A percentile compares a stretch with the other conserved stretches of the same genome.
Evolutionary conservation across 1,140 invertebrate genomes (phyloP).

Genomic region (Drosophila varians): DNA sequence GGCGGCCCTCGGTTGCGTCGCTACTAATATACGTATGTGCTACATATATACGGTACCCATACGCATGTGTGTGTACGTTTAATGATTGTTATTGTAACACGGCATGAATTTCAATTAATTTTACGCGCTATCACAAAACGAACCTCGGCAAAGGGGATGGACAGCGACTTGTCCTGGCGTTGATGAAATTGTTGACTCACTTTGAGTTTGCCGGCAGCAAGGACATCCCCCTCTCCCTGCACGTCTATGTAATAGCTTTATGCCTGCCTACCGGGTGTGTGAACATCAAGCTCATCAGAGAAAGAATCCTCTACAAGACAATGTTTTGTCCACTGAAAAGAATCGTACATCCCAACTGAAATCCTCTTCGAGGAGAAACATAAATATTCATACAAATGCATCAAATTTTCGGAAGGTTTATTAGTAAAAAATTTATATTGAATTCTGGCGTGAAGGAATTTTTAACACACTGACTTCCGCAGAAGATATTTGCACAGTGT

Average conservation of each 20-base stretch:
- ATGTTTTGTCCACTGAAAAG: background rate
- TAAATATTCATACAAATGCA: no score
- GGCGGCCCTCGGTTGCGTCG: conserved; percentile 44
- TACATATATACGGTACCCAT: background rate
- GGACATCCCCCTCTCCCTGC: conserved; percentile 54
- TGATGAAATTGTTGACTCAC: conserved; percentile 81
- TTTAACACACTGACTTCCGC: no score
- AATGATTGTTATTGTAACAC: conserved; percentile 81
- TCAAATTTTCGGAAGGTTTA: no score
- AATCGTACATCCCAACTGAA: no score
- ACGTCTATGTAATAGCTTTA: conserved; percentile 74
- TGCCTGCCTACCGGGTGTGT: conserved; percentile 81
- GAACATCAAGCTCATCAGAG: conserved; percentile 79
- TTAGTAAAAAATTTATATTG: no score
- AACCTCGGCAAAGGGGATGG: conserved; percentile 10
- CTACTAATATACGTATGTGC: conserved; percentile 11
- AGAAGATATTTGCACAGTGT: background rate
- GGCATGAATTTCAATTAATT: conserved; percentile 82
- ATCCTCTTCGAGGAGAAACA: no score
- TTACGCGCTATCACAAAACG: conserved; percentile 68
- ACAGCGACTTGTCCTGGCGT: conserved; percentile 60
- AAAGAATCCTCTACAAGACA: conserved; percentile 14
- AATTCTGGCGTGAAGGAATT: no score
- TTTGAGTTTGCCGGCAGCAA: conserved; percentile 81
- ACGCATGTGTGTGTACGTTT: conserved; percentile 61